phyloP scores from a whole-genome alignment of 2,113 vertebrate species.

The Ammospiza caudacuta region DNA sequence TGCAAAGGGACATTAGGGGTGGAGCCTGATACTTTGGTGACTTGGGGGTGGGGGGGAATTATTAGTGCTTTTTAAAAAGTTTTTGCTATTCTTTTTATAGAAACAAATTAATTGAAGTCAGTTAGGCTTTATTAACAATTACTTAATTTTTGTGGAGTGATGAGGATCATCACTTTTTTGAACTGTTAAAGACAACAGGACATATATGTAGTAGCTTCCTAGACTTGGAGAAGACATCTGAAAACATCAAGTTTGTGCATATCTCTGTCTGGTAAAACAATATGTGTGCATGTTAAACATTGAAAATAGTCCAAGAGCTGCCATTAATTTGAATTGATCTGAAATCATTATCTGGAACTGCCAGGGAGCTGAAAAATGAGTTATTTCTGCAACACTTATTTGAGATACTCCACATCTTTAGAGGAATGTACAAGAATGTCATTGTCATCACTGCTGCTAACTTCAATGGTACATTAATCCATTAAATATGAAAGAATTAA shows the following conservation, averaged over 20 bases:
- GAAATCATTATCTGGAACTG: conserved; percentile 36
- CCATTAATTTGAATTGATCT: conserved; percentile 51
- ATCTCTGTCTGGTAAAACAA: conserved; percentile 47
- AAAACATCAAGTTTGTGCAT: conserved; percentile 34
- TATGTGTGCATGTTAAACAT: conserved; percentile 54
- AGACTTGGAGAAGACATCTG: conserved; percentile 47
- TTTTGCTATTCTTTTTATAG: not conserved
- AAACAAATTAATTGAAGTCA: not conserved
- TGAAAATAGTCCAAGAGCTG: conserved; percentile 56
- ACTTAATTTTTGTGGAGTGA: not conserved
- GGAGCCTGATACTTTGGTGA: not conserved
- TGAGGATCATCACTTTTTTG: not conserved
- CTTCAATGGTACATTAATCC: not conserved
- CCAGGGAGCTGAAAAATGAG: conserved; percentile 7
- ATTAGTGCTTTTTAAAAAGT: not conserved
- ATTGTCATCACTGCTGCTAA: not conserved
- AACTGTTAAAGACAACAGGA: not conserved
- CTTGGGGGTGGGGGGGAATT: not conserved
- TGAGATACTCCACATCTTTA: not conserved
- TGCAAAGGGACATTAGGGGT: not conserved
- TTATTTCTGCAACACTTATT: not conserved
- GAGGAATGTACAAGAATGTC: not conserved
- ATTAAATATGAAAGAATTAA: not conserved
- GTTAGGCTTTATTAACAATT: not conserved
- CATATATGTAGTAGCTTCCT: not conserved